A percentile compares a stretch with the other conserved stretches of the same genome.
These are phyloP conservation scores for Polydrusus cervinus DNA, from an alignment of 2,888 invertebrate species.

Conservation along the genomic window DNA sequence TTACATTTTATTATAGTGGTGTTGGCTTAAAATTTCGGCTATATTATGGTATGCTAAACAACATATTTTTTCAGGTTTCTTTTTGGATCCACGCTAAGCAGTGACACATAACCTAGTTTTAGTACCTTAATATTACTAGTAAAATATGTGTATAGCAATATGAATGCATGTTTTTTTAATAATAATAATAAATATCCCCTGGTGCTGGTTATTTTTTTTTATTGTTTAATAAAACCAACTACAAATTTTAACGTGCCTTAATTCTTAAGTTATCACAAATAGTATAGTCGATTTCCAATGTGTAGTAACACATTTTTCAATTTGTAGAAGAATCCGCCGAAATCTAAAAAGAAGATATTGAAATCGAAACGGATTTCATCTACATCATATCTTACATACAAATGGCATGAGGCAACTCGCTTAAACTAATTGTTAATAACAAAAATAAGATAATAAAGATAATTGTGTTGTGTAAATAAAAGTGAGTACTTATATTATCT, in stretches of 20 bases:
- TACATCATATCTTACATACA: conserved; percentile 23
- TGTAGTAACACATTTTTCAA: conserved; percentile 39
- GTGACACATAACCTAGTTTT: conserved; percentile 29
- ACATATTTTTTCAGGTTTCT: conserved; percentile 49
- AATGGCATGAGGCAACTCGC: conserved; percentile 36
- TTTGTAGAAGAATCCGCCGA: conserved; percentile 59
- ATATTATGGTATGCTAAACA: background rate
- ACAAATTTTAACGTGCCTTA: conserved; percentile 5
- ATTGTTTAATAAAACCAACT: background rate
- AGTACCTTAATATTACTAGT: conserved; percentile 13
- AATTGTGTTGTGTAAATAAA: conserved; percentile 35
- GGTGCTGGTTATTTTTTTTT: conserved; percentile 36
- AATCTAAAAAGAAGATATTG: conserved; percentile 60
- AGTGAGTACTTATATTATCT: conserved; percentile 46
- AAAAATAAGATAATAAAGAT: conserved; percentile 38
- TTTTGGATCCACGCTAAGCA: conserved; percentile 41
- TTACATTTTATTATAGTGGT: background rate
- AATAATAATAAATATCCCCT: conserved; percentile 9
- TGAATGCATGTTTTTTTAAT: conserved; percentile 40
- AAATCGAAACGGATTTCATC: conserved; percentile 37
- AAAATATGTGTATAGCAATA: conserved; percentile 29
- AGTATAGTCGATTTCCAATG: conserved; percentile 11
- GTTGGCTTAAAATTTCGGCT: conserved; percentile 1
- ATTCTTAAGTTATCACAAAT: conserved; percentile 14
- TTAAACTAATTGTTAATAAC: conserved; percentile 26